These are phyloP conservation scores for Callopanchax toddi DNA, from an alignment of 2,113 vertebrate species.

Conservation along the genomic window DNA sequence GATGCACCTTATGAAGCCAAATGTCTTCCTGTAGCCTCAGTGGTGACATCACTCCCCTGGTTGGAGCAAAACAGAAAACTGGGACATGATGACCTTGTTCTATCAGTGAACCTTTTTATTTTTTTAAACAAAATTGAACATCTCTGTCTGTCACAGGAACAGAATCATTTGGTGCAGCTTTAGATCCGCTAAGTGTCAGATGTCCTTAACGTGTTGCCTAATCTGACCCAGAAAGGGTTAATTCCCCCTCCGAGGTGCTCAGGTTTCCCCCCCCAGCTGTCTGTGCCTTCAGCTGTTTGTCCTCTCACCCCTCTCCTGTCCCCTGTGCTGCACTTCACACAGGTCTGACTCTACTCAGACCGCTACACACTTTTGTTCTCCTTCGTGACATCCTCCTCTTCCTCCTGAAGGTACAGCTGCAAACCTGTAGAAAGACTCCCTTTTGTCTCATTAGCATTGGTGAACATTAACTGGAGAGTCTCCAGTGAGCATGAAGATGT, in stretches of 20 bases:
- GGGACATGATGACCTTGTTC: slow-evolving; percentile 10
- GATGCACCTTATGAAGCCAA: not conserved
- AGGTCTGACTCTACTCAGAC: slow-evolving; percentile 11
- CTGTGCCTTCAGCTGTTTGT: slow-evolving; percentile 78
- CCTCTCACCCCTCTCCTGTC: slow-evolving; percentile 40
- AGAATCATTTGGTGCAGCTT: not conserved
- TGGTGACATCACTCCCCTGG: not conserved
- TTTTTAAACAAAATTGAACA: not conserved
- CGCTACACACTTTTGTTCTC: not conserved
- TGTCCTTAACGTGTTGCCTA: slow-evolving; percentile 32
- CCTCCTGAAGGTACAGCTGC: not conserved
- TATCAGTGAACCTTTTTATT: not conserved
- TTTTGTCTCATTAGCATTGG: slow-evolving; percentile 1
- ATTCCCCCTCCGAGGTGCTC: slow-evolving; percentile 55
- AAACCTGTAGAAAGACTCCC: not conserved
- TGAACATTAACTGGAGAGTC: not conserved
- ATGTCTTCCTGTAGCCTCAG: not conserved
- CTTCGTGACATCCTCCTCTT: not conserved
- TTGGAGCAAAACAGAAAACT: not conserved
- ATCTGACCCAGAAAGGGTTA: slow-evolving; percentile 63
- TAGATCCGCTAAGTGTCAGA: not conserved
- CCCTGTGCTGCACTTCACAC: slow-evolving; percentile 31
- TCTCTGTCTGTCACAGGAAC: not conserved
- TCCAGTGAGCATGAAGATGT: not conserved
- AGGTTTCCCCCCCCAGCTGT: slow-evolving; percentile 80